A percentile compares a stretch with the other conserved stretches of the same genome.
Evolutionary conservation across 2,888 invertebrate genomes (phyloP).

Genomic region (Dryobotodes eremita): DNA sequence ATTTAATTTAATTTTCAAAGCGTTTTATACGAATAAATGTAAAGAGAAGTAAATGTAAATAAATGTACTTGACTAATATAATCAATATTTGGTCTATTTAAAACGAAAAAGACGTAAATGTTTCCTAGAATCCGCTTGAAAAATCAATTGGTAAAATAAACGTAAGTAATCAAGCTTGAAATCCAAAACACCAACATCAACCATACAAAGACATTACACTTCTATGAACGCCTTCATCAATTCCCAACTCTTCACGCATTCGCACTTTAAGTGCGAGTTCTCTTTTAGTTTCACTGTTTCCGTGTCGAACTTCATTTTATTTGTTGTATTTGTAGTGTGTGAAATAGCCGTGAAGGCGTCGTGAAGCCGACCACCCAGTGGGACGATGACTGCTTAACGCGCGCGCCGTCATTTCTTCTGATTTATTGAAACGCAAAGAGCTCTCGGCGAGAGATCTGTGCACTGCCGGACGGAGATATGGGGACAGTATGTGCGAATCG

Average conservation of each 20-base stretch:
- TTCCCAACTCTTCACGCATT: constrained; percentile 60
- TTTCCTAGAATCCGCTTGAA: not conserved
- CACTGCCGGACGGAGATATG: constrained; percentile 72
- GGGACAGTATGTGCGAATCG: constrained; percentile 49
- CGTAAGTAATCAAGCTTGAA: constrained; percentile 37
- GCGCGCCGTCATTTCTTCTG: constrained; percentile 88
- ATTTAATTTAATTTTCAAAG: not conserved
- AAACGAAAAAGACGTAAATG: not conserved
- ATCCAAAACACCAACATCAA: constrained; percentile 15
- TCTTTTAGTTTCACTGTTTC: constrained; percentile 78
- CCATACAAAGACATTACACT: constrained; percentile 35
- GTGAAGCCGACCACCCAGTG: constrained; percentile 87
- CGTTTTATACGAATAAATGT: not conserved
- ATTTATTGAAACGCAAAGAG: constrained; percentile 87
- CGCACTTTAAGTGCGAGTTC: constrained; percentile 64
- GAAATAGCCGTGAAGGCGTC: constrained; percentile 87
- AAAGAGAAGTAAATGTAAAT: too few relatives aligned
- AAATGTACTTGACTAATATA: not conserved
- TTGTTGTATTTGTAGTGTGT: constrained; percentile 82
- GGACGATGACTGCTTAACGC: constrained; percentile 88
- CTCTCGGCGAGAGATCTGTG: constrained; percentile 75
- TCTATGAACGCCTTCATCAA: constrained; percentile 60
- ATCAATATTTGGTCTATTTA: not conserved
- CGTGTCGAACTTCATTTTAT: constrained; percentile 78
- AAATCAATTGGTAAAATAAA: constrained; percentile 32